These are phyloP conservation scores for Scotopteryx bipunctaria DNA, from an alignment of 2,888 invertebrate species.

Conservation along the genomic window DNA sequence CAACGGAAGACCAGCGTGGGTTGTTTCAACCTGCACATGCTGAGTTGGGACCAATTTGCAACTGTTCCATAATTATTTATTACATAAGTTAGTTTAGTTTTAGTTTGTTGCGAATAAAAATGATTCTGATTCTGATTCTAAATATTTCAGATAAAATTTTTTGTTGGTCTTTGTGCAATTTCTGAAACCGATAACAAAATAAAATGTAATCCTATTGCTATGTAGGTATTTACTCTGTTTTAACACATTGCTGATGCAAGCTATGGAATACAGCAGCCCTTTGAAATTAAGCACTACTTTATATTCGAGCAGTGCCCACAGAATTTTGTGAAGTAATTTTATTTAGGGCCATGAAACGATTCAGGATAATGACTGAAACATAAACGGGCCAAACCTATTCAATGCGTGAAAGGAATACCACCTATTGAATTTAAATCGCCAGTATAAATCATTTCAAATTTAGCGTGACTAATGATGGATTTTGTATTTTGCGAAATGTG, in stretches of 20 bases:
- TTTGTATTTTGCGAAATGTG: background rate
- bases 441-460: conserved; percentile 12
- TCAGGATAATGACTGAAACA: conserved; percentile 53
- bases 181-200: no score
- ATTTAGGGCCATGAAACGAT: conserved; percentile 64
- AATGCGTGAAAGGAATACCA: conserved; percentile 21
- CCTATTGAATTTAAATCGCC: conserved; percentile 24
- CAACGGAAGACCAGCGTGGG: no score
- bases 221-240: no score
- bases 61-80: no score
- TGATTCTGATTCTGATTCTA: no score
- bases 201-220: no score
- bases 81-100: no score
- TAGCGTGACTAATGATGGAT: conserved; percentile 8
- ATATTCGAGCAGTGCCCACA: conserved; percentile 51
- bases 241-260: conserved; percentile 4
- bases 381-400: conserved; percentile 42
- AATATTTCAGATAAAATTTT: no score
- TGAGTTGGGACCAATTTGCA: no score
- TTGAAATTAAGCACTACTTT: conserved; percentile 54
- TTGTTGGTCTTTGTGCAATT: no score
- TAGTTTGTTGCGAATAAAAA: no score
- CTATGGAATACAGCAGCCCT: background rate
- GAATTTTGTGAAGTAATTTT: conserved; percentile 59
- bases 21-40: no score